These are phyloP conservation scores for Peromyscus californicus DNA, from an alignment of 2,113 vertebrate species.

Conservation along the genomic window DNA sequence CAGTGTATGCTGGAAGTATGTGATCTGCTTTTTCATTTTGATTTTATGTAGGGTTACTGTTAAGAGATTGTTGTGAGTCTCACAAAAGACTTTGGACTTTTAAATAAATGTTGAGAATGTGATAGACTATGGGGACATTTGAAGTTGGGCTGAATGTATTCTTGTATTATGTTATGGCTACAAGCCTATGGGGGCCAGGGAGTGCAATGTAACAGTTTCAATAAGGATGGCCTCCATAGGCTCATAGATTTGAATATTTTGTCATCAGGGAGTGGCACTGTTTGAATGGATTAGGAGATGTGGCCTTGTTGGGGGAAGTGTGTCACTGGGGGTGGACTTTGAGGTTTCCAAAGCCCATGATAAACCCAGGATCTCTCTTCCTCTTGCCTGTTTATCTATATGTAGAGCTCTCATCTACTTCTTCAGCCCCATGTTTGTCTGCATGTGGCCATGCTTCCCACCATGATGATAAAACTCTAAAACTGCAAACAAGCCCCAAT, in stretches of 20 bases:
- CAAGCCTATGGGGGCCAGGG: not conserved
- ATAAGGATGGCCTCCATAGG: not conserved
- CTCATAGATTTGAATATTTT: not conserved
- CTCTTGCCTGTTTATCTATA: not conserved
- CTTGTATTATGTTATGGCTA: not conserved
- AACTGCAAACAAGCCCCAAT: not conserved
- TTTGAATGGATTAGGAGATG: not conserved
- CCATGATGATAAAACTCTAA: not conserved
- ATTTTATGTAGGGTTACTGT: not conserved
- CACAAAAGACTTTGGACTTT: not conserved
- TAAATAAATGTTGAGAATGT: not conserved
- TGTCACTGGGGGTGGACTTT: not conserved
- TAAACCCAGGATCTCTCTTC: not conserved
- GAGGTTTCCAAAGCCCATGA: not conserved
- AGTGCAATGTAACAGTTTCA: not conserved
- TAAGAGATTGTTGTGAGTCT: not conserved
- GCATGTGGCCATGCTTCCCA: not conserved
- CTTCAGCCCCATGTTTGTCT: not conserved
- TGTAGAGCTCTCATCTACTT: not conserved
- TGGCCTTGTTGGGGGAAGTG: not conserved
- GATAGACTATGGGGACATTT: not conserved
- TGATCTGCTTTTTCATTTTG: not conserved
- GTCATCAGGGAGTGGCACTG: not conserved
- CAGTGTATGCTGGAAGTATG: not conserved
- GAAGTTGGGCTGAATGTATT: not conserved